Conservation (phyloP, 2,113 vertebrate species). For the Hippocampus zosterae region DNA sequence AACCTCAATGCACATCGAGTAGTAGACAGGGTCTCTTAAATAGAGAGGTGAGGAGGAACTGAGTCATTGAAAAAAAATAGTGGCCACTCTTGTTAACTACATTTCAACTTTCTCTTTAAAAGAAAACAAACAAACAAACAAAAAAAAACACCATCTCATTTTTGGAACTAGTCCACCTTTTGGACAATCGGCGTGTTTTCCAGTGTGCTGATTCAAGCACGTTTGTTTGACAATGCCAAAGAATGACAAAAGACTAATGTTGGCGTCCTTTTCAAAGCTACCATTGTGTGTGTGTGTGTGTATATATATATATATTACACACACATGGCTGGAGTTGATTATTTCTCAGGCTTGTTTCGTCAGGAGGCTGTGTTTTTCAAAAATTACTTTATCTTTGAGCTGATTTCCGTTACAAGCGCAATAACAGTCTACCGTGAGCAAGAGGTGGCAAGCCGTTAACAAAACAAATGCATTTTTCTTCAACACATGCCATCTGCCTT, state of each 20-base stretch:
- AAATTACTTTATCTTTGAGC: not conserved
- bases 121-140: no score
- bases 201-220: not conserved
- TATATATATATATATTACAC: no score
- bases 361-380: not conserved
- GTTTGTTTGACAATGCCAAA: not conserved
- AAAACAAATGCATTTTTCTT: not conserved
- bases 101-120: no score
- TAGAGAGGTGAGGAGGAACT: no score
- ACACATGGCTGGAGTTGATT: not conserved
- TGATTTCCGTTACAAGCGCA: not conserved
- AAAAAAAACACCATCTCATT: not conserved
- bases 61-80: no score
- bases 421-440: not conserved
- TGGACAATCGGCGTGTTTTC: not conserved
- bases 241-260: not conserved
- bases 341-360: not conserved
- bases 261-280: not conserved
- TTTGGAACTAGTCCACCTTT: not conserved
- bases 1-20: no score
- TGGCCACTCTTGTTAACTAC: no score
- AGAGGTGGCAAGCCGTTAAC: not conserved
- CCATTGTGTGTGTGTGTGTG: no score
- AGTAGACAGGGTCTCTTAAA: no score
- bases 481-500: slow-evolving; percentile 9